Conservation (phyloP, 2,797 vertebrate genomes). For the Triplophysa bombifrons region DNA sequence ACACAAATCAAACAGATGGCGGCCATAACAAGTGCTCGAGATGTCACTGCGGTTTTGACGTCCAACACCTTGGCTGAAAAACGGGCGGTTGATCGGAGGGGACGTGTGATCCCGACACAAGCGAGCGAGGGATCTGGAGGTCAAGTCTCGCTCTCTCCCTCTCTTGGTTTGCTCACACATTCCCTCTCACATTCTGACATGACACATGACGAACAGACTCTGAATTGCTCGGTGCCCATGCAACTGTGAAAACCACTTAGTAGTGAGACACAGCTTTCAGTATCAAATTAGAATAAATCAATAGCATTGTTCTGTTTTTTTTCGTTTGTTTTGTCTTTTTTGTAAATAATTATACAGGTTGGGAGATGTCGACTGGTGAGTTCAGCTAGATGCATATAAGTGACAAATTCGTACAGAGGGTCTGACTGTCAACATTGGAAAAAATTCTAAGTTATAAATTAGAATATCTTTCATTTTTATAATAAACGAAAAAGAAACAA, state of each 20-base stretch:
- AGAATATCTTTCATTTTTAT: too few species aligned
- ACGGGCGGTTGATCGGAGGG: slow-evolving; percentile 7
- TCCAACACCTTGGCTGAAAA: slow-evolving; percentile 29
- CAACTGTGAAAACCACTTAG: slow-evolving; percentile 21
- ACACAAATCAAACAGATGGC: slow-evolving; percentile 39
- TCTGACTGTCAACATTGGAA: too few species aligned
- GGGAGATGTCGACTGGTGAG: too few species aligned
- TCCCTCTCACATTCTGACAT: slow-evolving; percentile 14
- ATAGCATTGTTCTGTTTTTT: not conserved
- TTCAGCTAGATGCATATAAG: too few species aligned
- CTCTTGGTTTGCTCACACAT: slow-evolving; percentile 41
- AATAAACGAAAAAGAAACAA: too few species aligned
- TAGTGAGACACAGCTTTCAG: slow-evolving; percentile 8
- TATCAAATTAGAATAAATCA: not conserved
- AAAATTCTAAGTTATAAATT: too few species aligned
- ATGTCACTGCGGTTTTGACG: slow-evolving; percentile 27
- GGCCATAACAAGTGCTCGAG: slow-evolving; percentile 25
- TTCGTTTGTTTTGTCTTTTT: not conserved
- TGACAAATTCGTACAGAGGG: too few species aligned
- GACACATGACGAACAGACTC: slow-evolving; percentile 26
- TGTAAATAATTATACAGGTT: too few species aligned
- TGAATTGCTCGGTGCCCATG: not conserved
- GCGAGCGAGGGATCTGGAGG: slow-evolving; percentile 7
- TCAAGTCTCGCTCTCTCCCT: slow-evolving; percentile 32
- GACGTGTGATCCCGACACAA: slow-evolving; percentile 26